phyloP scores from a whole-genome alignment of 1,140 invertebrate genomes.

The Caenorhabditis briggsae region DNA sequence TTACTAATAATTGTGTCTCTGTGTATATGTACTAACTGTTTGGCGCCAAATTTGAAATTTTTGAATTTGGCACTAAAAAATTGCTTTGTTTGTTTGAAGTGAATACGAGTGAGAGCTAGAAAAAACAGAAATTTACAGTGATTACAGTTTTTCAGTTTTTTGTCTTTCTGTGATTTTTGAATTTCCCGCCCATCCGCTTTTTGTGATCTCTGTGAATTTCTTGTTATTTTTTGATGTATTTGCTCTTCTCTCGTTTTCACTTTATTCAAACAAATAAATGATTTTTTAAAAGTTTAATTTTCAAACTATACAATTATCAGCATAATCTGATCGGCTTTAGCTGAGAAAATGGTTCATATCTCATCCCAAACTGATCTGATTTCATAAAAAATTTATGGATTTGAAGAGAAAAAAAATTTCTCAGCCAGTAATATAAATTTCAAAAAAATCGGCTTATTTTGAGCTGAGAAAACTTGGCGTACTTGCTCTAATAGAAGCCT shows the following conservation, averaged over 20 bases:
- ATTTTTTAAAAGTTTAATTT: neutral
- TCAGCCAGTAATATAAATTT: no score
- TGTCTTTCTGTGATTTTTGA: no score
- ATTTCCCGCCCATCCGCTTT: no score
- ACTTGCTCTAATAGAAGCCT: no score
- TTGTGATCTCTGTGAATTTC: neutral
- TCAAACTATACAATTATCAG: no score
- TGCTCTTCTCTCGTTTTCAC: neutral
- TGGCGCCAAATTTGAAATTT: neutral
- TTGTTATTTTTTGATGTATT: neutral
- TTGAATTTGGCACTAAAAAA: neutral
- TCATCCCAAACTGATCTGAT: no score
- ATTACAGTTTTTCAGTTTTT: neutral
- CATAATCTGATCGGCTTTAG: no score
- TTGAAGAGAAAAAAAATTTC: no score
- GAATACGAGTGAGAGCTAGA: neutral
- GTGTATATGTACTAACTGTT: neutral
- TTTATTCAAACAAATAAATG: neutral
- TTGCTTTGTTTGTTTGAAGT: slow-evolving; percentile 13
- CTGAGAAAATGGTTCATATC: no score
- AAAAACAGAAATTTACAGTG: neutral
- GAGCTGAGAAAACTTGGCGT: no score
- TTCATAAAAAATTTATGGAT: no score
- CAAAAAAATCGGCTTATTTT: no score
- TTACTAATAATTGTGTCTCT: neutral